Evolutionary conservation across 2,888 invertebrate genomes (phyloP), one percentile per base, ranked within the genome.

Genomic region (Sphaerolaimus hirsutus): DNA sequence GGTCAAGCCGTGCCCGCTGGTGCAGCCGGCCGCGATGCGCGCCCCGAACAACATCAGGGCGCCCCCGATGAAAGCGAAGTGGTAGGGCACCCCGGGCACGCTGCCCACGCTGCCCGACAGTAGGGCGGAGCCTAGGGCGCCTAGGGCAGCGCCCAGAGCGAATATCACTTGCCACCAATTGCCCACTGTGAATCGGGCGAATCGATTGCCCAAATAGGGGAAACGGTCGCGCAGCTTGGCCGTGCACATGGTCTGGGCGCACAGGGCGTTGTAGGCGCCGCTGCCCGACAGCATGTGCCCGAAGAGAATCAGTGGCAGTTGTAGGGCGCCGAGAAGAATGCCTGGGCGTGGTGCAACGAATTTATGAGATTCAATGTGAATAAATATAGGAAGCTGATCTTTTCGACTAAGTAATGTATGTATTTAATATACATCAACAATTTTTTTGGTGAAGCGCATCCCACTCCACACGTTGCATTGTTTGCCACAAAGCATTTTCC

Each of bases 1-100:
- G n/a, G 37, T 25, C 12, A 44, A 12, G 2, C 44, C 44, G 25
- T 44, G 44, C 10, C 44, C 44, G n/a, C 44, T 44, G 2, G 44
- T 44, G 37, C 44, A 44, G 3, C 44, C 44, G 3, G 22, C 19
- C 17, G 24, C 44, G n/a, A 44, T 12, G 14, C 44, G n/a, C 10
- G 44, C 44, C 3, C 44, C 44, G n/a, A 36, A 2, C 36, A 36
- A 10, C 19, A 44, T 10, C 36, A 35, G 21, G 10, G 23, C 21
- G 2, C 44, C 44, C 2, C 44, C 44, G 17, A 44, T n/a, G 4
- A 44, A 4, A 2, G 36, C 44, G 25, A 25, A 36, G 25, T 19
- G 22, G 7, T 24, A 14, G 23, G 44, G 44, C 2, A 44, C 44
- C 5, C 44, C 44, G 2, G 22, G 23, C 36, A 36, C 44, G 17